Conservation (phyloP, 2,888 invertebrate species). For the Synergus itoensis region DNA sequence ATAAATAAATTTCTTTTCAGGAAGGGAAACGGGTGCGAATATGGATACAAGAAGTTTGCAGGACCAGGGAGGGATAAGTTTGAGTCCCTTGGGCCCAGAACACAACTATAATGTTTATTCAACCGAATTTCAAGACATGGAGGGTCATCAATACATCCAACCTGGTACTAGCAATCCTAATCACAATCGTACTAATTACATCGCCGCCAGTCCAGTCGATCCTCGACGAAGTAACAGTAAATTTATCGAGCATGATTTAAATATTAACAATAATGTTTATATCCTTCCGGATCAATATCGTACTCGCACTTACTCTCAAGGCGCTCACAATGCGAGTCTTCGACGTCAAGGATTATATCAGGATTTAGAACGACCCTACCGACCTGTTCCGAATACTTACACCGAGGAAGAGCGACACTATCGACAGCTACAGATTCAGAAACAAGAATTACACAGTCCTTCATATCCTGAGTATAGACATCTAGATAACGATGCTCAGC, state of each 20-base stretch:
- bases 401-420: slow-evolving; percentile 71
- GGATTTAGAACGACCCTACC: slow-evolving; percentile 66
- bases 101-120: slow-evolving; percentile 65
- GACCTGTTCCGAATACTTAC: slow-evolving; percentile 70
- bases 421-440: slow-evolving; percentile 63
- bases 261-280: slow-evolving; percentile 74
- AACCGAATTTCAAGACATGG: slow-evolving; percentile 55
- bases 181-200: slow-evolving; percentile 61
- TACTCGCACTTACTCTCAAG: slow-evolving; percentile 73
- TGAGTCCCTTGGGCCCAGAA: slow-evolving; percentile 69
- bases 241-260: slow-evolving; percentile 69
- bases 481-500: slow-evolving; percentile 61
- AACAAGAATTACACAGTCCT: slow-evolving; percentile 56
- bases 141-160: slow-evolving; percentile 51
- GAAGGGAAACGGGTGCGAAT: slow-evolving; percentile 63
- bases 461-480: slow-evolving; percentile 46
- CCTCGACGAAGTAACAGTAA: slow-evolving; percentile 63
- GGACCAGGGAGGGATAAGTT: slow-evolving; percentile 69
- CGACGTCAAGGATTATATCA: slow-evolving; percentile 63
- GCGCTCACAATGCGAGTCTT: slow-evolving; percentile 63
- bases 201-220: slow-evolving; percentile 61
- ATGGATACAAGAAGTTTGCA: slow-evolving; percentile 63
- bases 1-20: slow-evolving; percentile 50
- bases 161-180: slow-evolving; percentile 52
- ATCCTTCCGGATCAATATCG: slow-evolving; percentile 73